Evolutionary conservation across 2,888 invertebrate species (phyloP), one percentile per base, ranked within the genome.

Genomic region (Onthophagus sagittarius): DNA sequence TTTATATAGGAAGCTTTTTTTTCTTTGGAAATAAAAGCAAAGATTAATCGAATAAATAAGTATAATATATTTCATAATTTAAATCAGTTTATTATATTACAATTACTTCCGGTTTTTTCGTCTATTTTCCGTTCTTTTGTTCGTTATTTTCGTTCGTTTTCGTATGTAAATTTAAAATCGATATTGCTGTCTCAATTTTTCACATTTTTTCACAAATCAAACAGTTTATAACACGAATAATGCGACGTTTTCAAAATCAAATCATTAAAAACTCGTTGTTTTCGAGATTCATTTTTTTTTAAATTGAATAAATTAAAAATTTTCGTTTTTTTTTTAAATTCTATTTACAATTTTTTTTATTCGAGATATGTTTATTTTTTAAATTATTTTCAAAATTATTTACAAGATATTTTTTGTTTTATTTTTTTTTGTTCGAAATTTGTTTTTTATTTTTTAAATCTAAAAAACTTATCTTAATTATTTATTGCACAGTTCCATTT

Each of bases 171-270:
- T 23, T 23, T 23, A 23, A 23, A 23, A 23, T 23, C 23, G 23
- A 23, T 23, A 23, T 23, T 23, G 23, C 23, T 23, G 23, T 23
- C 23, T 23, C 23, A 23, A 23, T 23, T 23, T 23, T 23, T 23
- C n/a, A n/a, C n/a, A n/a, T 23, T 3, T 23, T 23, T 23, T 23
- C 23, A 23, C 23, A 23, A 23, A 23, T 23, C 3, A 23, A 71
- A 33, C 89, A 89, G 23, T 23, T 23, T 23, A 23, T 23, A 23
- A 23, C 23, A 23, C 23, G 23, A n/a, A n/a, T n/a, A n/a, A 23
- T 23, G 23, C 23, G 23, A 23, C 23, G 23, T 23, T 23, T 23
- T 23, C 3, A 23, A 23, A 23, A 23, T 23, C 3, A 23, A 23
- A 23, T 23, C 3, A 23, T 23, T 23, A 23, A 23, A 23, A 23